phyloP scores from a whole-genome alignment of 2,113 vertebrate species.

The Tachysurus fulvidraco region DNA sequence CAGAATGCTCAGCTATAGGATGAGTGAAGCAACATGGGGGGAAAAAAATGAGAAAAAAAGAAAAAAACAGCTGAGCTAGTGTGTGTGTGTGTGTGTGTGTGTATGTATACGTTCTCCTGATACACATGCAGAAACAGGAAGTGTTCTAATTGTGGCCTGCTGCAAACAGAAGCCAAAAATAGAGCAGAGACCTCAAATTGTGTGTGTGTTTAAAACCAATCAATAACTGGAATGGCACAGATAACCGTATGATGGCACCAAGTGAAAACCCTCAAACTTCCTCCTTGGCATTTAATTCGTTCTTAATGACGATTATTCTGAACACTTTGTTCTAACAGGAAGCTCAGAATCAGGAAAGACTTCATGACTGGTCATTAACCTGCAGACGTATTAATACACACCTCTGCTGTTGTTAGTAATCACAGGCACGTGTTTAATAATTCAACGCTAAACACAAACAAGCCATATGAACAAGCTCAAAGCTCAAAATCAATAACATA shows the following conservation, averaged over 20 bases:
- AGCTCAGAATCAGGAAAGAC: not conserved
- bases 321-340: not conserved
- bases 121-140: constrained; percentile 31
- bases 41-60: not conserved
- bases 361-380: not conserved
- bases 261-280: not conserved
- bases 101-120: too few species aligned
- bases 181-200: constrained; percentile 8
- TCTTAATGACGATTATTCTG: not conserved
- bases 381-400: not conserved
- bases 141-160: constrained; percentile 41
- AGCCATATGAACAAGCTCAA: too few species aligned
- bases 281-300: not conserved
- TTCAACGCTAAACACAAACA: too few species aligned
- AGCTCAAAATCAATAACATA: too few species aligned
- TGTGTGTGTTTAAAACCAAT: not conserved
- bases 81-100: too few species aligned
- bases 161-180: constrained; percentile 37
- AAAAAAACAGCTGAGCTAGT: not conserved
- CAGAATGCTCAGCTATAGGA: not conserved
- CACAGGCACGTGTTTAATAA: not conserved
- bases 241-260: not conserved
- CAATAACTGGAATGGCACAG: not conserved
- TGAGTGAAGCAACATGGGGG: not conserved
- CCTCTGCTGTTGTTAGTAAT: not conserved